Percentiles rank a stretch among this genome's conserved stretches.
Conservation (phyloP, 1,140 invertebrate genomes). For the Eurytemora carolleeae region DNA sequence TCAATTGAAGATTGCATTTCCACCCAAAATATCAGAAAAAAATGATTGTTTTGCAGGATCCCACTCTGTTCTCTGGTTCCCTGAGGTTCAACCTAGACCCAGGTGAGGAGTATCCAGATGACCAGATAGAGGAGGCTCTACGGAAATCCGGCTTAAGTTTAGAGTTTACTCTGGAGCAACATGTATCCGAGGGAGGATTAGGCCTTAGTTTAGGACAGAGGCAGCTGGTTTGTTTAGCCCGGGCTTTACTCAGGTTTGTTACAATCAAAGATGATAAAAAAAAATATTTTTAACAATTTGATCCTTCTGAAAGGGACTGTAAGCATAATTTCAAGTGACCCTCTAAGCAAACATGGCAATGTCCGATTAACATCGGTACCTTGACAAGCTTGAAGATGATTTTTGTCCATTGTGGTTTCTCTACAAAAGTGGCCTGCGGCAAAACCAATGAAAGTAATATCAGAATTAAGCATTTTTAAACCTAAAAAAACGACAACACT, state of each 20-base stretch:
- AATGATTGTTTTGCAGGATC: conserved; percentile 26
- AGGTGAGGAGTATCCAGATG: conserved; percentile 52
- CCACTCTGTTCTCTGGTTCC: conserved; percentile 47
- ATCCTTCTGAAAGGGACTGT: no score
- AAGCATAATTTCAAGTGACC: no score
- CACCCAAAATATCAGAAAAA: conserved; percentile 6
- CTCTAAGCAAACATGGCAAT: no score
- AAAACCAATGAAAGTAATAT: no score
- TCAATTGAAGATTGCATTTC: neutral
- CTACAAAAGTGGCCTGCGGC: no score
- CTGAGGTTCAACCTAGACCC: conserved; percentile 65
- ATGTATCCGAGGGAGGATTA: conserved; percentile 33
- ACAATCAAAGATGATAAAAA: no score
- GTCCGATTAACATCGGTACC: no score
- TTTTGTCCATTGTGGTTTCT: no score
- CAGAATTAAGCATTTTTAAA: no score
- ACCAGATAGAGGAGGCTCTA: conserved; percentile 54
- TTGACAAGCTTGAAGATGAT: no score
- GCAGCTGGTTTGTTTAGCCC: conserved; percentile 37
- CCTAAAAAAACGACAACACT: no score
- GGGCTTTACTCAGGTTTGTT: conserved; percentile 58
- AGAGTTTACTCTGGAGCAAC: conserved; percentile 2
- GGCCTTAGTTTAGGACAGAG: conserved; percentile 37
- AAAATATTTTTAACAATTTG: no score
- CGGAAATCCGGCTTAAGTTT: conserved; percentile 36